Evolutionary conservation across 2,888 invertebrate species (phyloP), one percentile per base, ranked within the genome.

Genomic region (Microctonus brassicae): DNA sequence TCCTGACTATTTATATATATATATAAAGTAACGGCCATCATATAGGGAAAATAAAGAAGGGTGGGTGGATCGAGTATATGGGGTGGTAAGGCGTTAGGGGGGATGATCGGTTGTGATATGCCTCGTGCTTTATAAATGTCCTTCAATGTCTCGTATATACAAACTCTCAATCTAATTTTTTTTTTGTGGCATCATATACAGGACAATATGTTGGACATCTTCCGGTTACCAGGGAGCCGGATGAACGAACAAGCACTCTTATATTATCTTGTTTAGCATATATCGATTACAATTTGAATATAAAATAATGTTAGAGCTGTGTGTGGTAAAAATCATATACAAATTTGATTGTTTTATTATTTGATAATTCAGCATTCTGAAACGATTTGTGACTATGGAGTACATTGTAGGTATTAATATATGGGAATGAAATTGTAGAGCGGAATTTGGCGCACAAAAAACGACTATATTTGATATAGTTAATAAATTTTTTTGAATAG

Each of bases 141-240:
- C 26, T 55, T 55, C 55, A 47, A 47, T 55, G 55, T 55, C 13
- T 55, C 55, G n/a, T n/a, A n/a, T n/a, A 26, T 26, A 55, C 55
- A 55, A 24, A 2, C 55, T 24, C 55, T 55, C 47, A 47, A 47
- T 47, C 17, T 47, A 17, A 17, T 20, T 47, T 47, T 47, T 42
- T 42, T 7, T 20, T 7, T 29, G 58, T 68, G 69, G 62, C 72
- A 76, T 76, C 76, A 79, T 76, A 64, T 79, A 75, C 77, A 73
- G 77, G 77, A 83, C 83, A 83, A 83, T 83, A 83, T 83, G 83
- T 82, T 81, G 74, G 73, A 69, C 79, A 80, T 81, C 83, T 81
- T 82, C 81, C 81, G 77, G 79, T 80, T 77, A 78, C 69, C 24
- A 34, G 69, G 64, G 75, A 71, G 58, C 75, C 75, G 72, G 67